Evolutionary conservation across 2,113 vertebrate species (phyloP).

Genomic region (Catagonus wagneri): DNA sequence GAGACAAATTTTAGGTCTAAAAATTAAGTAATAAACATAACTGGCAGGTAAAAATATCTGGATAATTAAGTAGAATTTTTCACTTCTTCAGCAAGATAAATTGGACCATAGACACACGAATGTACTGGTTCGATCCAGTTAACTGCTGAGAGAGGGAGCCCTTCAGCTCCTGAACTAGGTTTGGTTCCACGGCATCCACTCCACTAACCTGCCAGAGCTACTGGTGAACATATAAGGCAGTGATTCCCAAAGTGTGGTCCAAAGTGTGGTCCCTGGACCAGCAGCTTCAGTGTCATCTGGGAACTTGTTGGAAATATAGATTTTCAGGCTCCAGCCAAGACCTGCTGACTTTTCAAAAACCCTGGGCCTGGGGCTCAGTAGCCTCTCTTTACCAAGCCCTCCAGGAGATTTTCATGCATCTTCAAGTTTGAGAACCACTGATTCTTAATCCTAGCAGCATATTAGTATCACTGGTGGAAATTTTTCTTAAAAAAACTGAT

Average conservation of each 20-base stretch:
- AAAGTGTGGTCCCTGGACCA: background rate
- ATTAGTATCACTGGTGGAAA: background rate
- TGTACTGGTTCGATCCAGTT: background rate
- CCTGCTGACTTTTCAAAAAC: background rate
- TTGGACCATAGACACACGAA: background rate
- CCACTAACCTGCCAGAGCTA: background rate
- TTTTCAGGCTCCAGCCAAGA: background rate
- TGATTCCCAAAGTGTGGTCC: background rate
- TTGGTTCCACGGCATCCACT: background rate
- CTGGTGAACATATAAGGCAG: background rate
- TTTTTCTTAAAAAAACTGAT: background rate
- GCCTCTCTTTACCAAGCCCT: background rate
- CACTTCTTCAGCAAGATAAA: background rate
- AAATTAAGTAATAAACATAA: conserved; percentile 26
- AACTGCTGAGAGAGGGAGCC: background rate
- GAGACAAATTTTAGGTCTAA: conserved; percentile 30
- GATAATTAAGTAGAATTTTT: background rate
- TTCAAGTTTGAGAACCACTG: conserved; percentile 4
- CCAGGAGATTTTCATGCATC: background rate
- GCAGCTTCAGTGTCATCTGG: background rate
- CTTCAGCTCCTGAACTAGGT: background rate
- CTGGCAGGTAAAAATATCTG: conserved; percentile 25
- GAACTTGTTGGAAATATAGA: background rate
- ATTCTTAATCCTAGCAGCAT: background rate
- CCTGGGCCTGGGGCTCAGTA: background rate